These are phyloP conservation scores for Spatula clypeata DNA, from an alignment of 2,797 vertebrate genomes.

Conservation along the genomic window DNA sequence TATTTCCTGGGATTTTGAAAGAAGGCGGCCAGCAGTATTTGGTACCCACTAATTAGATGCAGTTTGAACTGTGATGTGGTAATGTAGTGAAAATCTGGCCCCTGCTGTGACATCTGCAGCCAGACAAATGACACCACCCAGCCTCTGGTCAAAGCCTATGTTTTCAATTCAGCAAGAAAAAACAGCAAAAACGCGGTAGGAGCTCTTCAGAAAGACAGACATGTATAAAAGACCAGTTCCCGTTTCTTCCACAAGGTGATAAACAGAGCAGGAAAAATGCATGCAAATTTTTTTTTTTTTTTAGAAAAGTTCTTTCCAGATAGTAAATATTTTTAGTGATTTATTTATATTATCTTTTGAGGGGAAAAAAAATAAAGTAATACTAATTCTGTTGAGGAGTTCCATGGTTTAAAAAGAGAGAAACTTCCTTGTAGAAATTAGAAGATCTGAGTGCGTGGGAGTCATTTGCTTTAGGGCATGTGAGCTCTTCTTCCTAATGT, in stretches of 20 bases:
- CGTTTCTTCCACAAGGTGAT: background rate
- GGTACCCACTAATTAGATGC: constrained; percentile 53
- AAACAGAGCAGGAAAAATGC: background rate
- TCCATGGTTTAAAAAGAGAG: background rate
- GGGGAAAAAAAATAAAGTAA: background rate
- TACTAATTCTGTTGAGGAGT: background rate
- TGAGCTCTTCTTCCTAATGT: constrained; percentile 10
- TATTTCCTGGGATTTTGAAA: constrained; percentile 2
- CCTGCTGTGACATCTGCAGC: constrained; percentile 61
- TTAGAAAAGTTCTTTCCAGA: background rate
- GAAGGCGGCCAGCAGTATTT: background rate
- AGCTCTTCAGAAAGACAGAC: background rate
- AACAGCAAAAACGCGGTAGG: background rate
- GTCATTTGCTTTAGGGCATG: background rate
- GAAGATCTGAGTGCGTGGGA: background rate
- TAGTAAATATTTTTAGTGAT: background rate
- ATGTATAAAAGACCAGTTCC: background rate
- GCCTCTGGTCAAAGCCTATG: constrained; percentile 47
- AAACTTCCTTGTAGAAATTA: background rate
- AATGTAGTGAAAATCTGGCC: constrained; percentile 64
- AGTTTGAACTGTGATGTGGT: constrained; percentile 44
- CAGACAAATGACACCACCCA: constrained; percentile 52
- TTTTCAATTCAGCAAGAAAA: constrained; percentile 49
- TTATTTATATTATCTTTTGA: background rate
- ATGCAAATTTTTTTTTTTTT: background rate